These are phyloP conservation scores for Trachythela sp. DNA, from an alignment of 64 coral and sea anemone genomes.

Conservation along the genomic window DNA sequence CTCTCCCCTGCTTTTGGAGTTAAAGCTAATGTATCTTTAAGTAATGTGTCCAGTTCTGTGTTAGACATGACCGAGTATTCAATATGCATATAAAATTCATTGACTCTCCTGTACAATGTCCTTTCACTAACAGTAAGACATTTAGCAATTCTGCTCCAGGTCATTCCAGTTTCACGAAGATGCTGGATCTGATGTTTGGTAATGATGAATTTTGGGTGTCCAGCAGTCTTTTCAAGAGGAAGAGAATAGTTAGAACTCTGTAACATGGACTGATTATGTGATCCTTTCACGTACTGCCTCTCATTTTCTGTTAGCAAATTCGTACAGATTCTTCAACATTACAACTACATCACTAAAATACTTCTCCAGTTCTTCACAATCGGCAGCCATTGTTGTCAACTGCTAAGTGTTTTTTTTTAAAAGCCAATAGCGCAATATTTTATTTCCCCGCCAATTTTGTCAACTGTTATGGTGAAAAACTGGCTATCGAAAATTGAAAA, in stretches of 20 bases:
- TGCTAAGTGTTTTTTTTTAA: no score
- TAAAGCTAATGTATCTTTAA: not conserved
- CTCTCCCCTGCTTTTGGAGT: not conserved
- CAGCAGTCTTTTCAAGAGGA: slow-evolving; percentile 6
- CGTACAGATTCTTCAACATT: not conserved
- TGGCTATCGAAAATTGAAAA: no score
- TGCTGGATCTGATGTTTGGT: slow-evolving; percentile 20
- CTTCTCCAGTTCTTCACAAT: no score
- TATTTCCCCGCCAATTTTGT: no score
- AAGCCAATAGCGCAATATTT: no score
- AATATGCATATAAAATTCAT: not conserved
- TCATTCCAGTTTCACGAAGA: slow-evolving; percentile 32
- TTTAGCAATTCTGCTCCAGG: slow-evolving; percentile 24
- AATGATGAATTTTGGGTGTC: slow-evolving; percentile 36
- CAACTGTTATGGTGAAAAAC: no score
- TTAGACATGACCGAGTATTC: not conserved
- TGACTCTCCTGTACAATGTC: slow-evolving; percentile 29
- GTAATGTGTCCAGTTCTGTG: not conserved
- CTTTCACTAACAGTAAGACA: slow-evolving; percentile 46
- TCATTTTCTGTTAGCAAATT: not conserved
- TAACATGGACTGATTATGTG: not conserved
- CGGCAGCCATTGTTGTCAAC: not conserved
- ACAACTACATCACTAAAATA: not conserved
- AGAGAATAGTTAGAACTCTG: not conserved
- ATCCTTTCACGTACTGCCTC: not conserved